A percentile compares a stretch with the other conserved stretches of the same genome.
phyloP scores from a whole-genome alignment of 2,888 invertebrate genomes.

The Athalia circularis region DNA sequence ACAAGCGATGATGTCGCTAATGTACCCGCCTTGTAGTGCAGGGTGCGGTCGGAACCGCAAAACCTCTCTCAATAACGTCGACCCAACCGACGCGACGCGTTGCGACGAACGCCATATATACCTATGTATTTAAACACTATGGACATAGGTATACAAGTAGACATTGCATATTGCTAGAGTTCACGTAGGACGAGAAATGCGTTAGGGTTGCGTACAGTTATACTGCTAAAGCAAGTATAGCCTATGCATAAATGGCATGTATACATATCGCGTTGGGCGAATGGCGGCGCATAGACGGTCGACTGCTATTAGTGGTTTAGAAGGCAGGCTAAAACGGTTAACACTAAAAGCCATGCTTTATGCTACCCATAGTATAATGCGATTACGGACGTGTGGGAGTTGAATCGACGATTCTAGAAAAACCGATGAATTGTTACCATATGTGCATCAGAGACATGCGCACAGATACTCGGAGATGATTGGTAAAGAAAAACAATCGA shows the following conservation, averaged over 20 bases:
- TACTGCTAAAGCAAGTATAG: not conserved
- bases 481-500: too few species aligned
- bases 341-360: conserved; percentile 30
- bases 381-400: too few species aligned
- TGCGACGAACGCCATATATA: not conserved
- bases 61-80: conserved; percentile 31
- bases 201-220: conserved; percentile 23
- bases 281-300: conserved; percentile 8
- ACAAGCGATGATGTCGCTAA: conserved; percentile 42
- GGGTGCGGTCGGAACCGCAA: conserved; percentile 24
- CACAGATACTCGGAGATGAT: too few species aligned
- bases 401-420: too few species aligned
- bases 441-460: too few species aligned
- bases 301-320: conserved; percentile 56
- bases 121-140: not conserved
- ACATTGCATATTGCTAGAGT: not conserved
- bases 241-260: not conserved
- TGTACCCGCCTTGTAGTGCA: conserved; percentile 10
- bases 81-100: conserved; percentile 2
- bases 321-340: conserved; percentile 49
- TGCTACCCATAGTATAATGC: conserved; percentile 7
- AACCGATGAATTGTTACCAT: too few species aligned
- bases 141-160: not conserved
- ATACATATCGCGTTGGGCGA: not conserved
- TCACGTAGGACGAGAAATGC: not conserved